phyloP scores from a whole-genome alignment of 2,113 vertebrate genomes.

The Podiceps cristatus region DNA sequence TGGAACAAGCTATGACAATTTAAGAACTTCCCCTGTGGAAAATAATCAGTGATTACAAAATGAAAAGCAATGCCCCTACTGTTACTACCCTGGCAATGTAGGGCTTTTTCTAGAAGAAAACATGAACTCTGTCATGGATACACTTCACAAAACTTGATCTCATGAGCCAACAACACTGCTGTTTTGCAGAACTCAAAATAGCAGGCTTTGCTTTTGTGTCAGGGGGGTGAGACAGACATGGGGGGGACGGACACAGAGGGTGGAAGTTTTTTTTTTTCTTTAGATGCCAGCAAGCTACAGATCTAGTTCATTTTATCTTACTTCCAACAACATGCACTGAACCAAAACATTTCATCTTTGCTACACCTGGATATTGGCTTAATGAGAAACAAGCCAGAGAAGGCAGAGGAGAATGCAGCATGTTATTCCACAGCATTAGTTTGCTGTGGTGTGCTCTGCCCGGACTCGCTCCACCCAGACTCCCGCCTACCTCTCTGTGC shows the following conservation, averaged over 20 bases:
- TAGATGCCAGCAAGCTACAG: neutral
- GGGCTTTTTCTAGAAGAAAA: neutral
- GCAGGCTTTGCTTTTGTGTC: neutral
- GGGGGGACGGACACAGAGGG: too few species aligned
- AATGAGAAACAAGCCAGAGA: neutral
- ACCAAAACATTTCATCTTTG: neutral
- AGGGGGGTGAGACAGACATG: neutral
- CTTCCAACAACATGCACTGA: neutral
- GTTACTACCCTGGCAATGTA: neutral
- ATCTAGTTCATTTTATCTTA: neutral
- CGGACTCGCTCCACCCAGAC: fast-evolving
- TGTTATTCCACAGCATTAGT: neutral
- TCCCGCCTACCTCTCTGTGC: neutral
- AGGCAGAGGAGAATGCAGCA: neutral
- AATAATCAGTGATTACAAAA: neutral
- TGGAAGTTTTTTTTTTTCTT: neutral
- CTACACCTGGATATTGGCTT: neutral
- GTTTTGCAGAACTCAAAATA: neutral
- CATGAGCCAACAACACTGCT: neutral
- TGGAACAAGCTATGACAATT: conserved; percentile 22
- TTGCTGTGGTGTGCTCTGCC: neutral
- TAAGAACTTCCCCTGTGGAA: neutral
- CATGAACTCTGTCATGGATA: neutral
- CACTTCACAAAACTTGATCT: neutral
- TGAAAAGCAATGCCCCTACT: neutral